Conservation (phyloP, 2,888 invertebrate species). For the Trachelus iudaicus region DNA sequence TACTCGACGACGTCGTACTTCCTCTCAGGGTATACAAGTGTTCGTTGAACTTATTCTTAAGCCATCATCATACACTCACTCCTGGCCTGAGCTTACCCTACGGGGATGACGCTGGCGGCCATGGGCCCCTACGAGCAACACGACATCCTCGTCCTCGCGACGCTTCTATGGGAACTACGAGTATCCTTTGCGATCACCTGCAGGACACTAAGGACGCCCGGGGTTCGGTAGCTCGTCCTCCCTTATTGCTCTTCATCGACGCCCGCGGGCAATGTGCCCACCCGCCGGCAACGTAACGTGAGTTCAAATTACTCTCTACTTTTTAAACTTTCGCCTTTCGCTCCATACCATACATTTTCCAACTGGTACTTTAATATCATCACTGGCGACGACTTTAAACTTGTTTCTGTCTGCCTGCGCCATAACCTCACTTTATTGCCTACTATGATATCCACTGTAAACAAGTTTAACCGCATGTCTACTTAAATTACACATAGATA, state of each 20-base stretch:
- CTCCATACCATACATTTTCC: background rate
- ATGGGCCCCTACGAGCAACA: background rate
- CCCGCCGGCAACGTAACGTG: conserved; percentile 64
- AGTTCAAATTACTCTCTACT: conserved; percentile 37
- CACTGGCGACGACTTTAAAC: background rate
- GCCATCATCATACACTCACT: background rate
- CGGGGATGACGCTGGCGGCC: background rate
- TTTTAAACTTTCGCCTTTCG: conserved; percentile 9
- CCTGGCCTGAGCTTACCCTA: background rate
- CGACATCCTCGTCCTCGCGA: background rate
- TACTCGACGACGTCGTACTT: background rate
- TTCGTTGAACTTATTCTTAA: background rate
- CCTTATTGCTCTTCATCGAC: conserved; percentile 56
- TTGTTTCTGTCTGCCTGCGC: background rate
- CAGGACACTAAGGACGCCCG: conserved; percentile 40
- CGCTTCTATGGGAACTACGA: background rate
- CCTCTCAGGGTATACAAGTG: background rate
- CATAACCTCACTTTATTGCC: background rate
- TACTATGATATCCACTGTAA: background rate
- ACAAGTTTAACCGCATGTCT: background rate
- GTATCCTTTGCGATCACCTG: background rate
- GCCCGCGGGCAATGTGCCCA: conserved; percentile 66
- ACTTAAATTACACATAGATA: background rate
- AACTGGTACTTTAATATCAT: background rate
- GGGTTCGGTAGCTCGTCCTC: conserved; percentile 63